These are phyloP conservation scores for Pterostichus niger DNA, from an alignment of 2,888 invertebrate genomes.

Conservation along the genomic window DNA sequence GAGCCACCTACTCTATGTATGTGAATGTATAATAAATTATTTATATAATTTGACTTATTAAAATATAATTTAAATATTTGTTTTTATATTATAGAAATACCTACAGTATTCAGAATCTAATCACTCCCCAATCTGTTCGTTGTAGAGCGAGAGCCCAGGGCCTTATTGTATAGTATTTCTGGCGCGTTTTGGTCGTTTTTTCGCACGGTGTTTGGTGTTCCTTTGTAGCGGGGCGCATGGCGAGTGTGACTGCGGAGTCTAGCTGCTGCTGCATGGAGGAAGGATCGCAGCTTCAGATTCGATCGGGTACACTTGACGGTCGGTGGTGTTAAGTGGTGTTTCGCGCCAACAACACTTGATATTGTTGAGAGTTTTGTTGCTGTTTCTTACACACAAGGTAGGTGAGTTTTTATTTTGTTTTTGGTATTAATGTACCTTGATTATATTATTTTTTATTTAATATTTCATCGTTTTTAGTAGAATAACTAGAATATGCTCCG, in stretches of 20 bases:
- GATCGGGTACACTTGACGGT: constrained; percentile 29
- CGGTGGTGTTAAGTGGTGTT: constrained; percentile 21
- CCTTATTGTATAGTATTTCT: neutral
- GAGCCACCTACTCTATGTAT: no score
- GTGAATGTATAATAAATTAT: no score
- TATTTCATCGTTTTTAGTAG: neutral
- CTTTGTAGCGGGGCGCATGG: neutral
- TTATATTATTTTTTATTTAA: neutral
- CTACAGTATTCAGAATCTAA: no score
- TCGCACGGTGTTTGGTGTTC: neutral
- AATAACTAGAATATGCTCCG: no score
- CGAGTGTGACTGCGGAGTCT: neutral
- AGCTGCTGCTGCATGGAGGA: constrained; percentile 5
- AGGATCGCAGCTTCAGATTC: constrained; percentile 34
- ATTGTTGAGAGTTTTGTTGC: neutral
- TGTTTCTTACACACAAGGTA: constrained; percentile 15
- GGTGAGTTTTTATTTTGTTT: neutral
- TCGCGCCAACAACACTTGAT: constrained; percentile 36
- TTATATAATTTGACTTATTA: no score
- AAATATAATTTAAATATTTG: no score
- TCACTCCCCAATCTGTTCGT: no score
- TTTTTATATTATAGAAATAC: no score
- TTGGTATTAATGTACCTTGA: neutral
- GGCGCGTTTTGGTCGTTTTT: constrained; percentile 29
- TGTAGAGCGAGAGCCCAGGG: no score